Base-by-base conservation (phyloP, 2,888 invertebrate species). In the Callyntrura guangdongensis region DNA sequence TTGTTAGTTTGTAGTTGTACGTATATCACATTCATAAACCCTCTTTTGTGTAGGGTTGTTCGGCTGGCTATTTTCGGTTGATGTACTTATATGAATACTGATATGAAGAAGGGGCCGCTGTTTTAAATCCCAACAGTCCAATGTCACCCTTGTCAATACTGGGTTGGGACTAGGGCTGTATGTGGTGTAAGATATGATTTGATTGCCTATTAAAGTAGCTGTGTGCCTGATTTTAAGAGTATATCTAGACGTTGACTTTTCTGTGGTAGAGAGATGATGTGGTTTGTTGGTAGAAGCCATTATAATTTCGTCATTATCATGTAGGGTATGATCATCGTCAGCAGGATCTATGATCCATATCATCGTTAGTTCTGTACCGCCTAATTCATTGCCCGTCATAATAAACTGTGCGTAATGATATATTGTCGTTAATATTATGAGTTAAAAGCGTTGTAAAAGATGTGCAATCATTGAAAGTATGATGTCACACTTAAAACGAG, bases 61-160 rank as follows among this genome's bases (percentile, higher is more conserved):
- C 25, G 64, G 64, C 22, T 64, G 64, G 64, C 20, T 64, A 64
- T 20, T 64, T 36, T 36, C 64, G 22, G 9, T 64, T 22, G 64
- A 64, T 64, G 36, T 6, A 36, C 36, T 36, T 6, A 6, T 53
- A 22, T 64, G 64, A 64, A 36, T 36, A 36, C 22, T 64, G 64
- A 14, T 22, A 64, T 25, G n/a, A 61, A 20, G 61, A 81, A 82
- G 36, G 59, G 59, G 79, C 79, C 79, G 81, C 53, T 12, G n/a
- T 22, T 27, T n/a, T 11, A 22, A 79, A 25, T 61, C 81, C 74
- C 74, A 17, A 14, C 45, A 49, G 47, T 74, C 47, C 25, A 45
- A 72, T 81, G 83, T 83, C 83, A 83, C 83, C 83, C 83, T 83
- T 64, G 83, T 81, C 25, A 81, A 49, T 77, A 53, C 27, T 22